A percentile compares a stretch with the other conserved stretches of the same genome.
Evolutionary conservation across 2,888 invertebrate genomes (phyloP).

Genomic region (Drosophila mercatorum): DNA sequence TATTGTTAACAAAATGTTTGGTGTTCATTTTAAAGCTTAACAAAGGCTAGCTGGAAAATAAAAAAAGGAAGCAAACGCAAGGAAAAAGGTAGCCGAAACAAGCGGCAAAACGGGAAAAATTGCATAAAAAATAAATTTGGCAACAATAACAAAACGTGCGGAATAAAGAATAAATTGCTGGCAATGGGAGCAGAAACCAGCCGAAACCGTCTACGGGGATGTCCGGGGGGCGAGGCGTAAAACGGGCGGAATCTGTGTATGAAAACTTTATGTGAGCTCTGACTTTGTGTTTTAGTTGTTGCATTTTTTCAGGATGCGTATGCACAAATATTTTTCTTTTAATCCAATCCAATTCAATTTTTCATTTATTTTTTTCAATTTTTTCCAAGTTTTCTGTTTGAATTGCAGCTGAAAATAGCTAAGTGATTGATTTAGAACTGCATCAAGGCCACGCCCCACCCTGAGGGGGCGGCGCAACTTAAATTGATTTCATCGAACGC

Average conservation of each 20-base stretch:
- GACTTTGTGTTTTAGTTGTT: neutral
- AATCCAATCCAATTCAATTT: slow-evolving; percentile 26
- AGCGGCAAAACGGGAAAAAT: slow-evolving; percentile 27
- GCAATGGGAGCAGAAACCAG: slow-evolving; percentile 13
- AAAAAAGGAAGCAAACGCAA: neutral
- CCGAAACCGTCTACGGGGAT: slow-evolving; percentile 20
- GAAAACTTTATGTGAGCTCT: slow-evolving; percentile 29
- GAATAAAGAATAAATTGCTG: slow-evolving; percentile 47
- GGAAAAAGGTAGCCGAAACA: neutral
- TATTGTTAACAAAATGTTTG: slow-evolving; percentile 52
- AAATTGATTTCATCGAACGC: slow-evolving; percentile 50
- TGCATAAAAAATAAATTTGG: slow-evolving; percentile 41
- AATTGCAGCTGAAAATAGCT: slow-evolving; percentile 53
- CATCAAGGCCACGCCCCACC: neutral
- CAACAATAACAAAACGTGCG: slow-evolving; percentile 45
- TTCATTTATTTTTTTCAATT: neutral
- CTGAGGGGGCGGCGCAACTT: slow-evolving; percentile 7
- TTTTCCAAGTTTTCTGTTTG: neutral
- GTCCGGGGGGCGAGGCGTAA: neutral
- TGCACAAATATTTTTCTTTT: slow-evolving; percentile 48
- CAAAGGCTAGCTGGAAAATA: slow-evolving; percentile 5
- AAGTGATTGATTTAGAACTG: slow-evolving; percentile 67
- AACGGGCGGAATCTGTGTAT: slow-evolving; percentile 41
- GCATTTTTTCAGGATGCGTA: slow-evolving; percentile 21
- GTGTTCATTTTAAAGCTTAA: slow-evolving; percentile 41